Percentiles rank a stretch among this genome's conserved stretches.
Conservation (phyloP, 1,140 invertebrate genomes). For the Lordiphosa stackelbergi region DNA sequence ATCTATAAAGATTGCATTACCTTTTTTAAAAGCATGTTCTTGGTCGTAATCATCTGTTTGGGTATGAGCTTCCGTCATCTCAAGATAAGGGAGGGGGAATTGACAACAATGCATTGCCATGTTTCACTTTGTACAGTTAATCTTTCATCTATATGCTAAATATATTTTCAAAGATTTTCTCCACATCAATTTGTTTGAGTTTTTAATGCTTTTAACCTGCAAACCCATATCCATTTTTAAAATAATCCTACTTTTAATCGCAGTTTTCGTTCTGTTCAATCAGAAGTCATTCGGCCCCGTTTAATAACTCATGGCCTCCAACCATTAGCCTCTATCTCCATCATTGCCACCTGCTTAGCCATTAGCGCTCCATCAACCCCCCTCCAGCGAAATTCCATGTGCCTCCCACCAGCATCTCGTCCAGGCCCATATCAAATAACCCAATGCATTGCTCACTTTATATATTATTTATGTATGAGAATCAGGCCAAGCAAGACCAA, state of each 20-base stretch:
- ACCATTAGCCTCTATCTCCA: slow-evolving; percentile 1
- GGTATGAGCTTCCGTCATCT: too few species aligned
- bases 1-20: too few species aligned
- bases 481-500: background rate
- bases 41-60: too few species aligned
- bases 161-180: too few species aligned
- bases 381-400: slow-evolving; percentile 7
- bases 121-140: too few species aligned
- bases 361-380: slow-evolving; percentile 20
- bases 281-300: slow-evolving; percentile 5
- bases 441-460: slow-evolving; percentile 50
- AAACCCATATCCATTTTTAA: too few species aligned
- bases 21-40: too few species aligned
- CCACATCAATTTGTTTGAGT: slow-evolving; percentile 6
- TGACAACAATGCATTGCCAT: too few species aligned
- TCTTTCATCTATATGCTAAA: too few species aligned
- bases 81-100: too few species aligned
- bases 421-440: slow-evolving; percentile 30
- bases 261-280: background rate
- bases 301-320: slow-evolving; percentile 5
- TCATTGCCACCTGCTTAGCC: slow-evolving; percentile 33
- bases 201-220: background rate
- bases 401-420: background rate
- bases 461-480: slow-evolving; percentile 51
- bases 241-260: too few species aligned